Base-by-base conservation (phyloP, 2,888 invertebrate species). In the Lithophane semibrunnea region DNA sequence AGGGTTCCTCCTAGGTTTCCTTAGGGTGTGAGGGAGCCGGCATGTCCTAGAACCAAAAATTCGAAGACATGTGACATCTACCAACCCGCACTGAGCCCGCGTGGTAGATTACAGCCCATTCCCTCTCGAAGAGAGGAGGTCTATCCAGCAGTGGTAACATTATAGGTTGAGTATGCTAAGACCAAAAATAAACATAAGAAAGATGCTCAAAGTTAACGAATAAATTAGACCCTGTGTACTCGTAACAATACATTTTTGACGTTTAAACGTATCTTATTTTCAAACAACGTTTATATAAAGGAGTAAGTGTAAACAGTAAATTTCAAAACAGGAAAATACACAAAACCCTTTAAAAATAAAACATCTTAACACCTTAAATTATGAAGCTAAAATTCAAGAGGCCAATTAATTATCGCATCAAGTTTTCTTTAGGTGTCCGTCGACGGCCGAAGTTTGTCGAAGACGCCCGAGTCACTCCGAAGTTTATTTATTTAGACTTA, bases 401-500 rank as follows among this genome's bases (percentile, higher is more conserved):
- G 68, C 47, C 54, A 83, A 83, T 79, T 87, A 86, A 85, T 79
- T 80, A 85, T 73, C 60, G 69, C 66, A 73, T 87, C 80, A 82
- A 77, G 60, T 79, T 79, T 75, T 79, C 52, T 44, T 58, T 7
- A 24, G 44, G 56, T 74, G 71, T 66, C 68, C 67, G 24, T 42
- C 54, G 29, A 24, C 60, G 3, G 61, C 49, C 73, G 68, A 80
- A 73, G 70, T 74, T 73, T 61, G 9, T n/a, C 72, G 69, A 81
- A 60, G 52, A 73, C 47, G n/a, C 52, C 71, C 68, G 79, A 74
- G 73, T 74, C 9, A 9, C 24, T 47, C 52, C 72, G 60, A 72
- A 73, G 70, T 69, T 78, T 86, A 79, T 86, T 88, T 87, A 85
- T 81, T 85, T 79, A 79, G 75, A 60, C 47, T 79, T n/a, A 58